phyloP scores from a whole-genome alignment of 2,797 vertebrate genomes.

The Bovichtus variegatus region DNA sequence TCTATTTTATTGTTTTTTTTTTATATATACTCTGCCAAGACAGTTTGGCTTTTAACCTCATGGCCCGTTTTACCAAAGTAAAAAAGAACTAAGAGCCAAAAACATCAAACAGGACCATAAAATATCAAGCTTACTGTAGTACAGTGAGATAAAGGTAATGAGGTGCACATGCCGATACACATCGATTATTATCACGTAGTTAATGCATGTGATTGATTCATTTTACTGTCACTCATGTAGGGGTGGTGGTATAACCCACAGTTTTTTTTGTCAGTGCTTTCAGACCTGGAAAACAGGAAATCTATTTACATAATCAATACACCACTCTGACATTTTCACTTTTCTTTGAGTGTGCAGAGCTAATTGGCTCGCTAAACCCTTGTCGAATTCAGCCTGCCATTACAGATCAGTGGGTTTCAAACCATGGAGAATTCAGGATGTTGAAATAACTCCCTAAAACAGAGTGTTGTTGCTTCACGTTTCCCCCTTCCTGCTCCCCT shows the following conservation, averaged over 20 bases:
- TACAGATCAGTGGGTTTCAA: constrained; percentile 24
- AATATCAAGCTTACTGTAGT: background rate
- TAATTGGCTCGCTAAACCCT: constrained; percentile 60
- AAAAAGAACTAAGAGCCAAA: background rate
- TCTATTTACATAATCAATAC: constrained; percentile 66
- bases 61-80: background rate
- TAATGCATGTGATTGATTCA: constrained; percentile 51
- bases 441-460: background rate
- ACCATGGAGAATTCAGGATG: background rate
- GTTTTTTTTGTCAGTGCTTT: constrained; percentile 51
- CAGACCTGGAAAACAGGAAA: constrained; percentile 53
- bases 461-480: background rate
- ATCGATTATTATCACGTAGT: constrained; percentile 28
- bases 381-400: constrained; percentile 40
- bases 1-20: too few species aligned
- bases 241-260: constrained; percentile 38
- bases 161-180: background rate
- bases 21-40: too few species aligned
- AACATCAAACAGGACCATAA: background rate
- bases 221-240: constrained; percentile 43
- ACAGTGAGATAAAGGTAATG: constrained; percentile 19
- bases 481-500: rapidly evolving
- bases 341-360: constrained; percentile 26
- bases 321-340: constrained; percentile 61
- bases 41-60: background rate